phyloP scores from a whole-genome alignment of 2,888 invertebrate species.

The Schizotus pectinicornis region DNA sequence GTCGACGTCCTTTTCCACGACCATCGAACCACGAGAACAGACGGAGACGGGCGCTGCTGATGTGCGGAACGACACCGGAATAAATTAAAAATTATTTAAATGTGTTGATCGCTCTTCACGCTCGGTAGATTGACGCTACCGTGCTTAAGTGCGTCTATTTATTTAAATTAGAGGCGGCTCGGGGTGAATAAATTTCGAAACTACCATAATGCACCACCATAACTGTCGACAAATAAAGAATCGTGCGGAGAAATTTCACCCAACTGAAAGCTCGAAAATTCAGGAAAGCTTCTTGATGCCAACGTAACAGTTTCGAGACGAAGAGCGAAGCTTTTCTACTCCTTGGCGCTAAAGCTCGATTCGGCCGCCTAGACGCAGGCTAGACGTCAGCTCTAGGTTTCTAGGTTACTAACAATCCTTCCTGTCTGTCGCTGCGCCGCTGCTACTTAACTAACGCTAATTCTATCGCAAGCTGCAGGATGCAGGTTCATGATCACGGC shows the following conservation, averaged over 20 bases:
- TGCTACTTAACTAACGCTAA: too few relatives aligned
- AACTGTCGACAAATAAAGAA: too few relatives aligned
- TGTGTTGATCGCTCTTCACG: conserved; percentile 51
- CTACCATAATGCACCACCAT: background rate
- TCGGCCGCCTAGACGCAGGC: too few relatives aligned
- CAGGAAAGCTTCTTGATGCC: too few relatives aligned
- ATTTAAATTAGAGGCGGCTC: conserved; percentile 47
- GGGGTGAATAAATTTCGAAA: conserved; percentile 47
- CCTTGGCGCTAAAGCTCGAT: too few relatives aligned
- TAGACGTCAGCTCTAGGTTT: too few relatives aligned
- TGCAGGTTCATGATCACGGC: conserved; percentile 5
- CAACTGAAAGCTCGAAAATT: too few relatives aligned
- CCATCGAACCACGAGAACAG: background rate
- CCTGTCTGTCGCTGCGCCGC: too few relatives aligned
- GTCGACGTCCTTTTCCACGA: conserved; percentile 3
- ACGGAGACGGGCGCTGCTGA: background rate
- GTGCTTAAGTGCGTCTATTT: conserved; percentile 46
- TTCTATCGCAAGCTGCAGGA: conserved; percentile 5
- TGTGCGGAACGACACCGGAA: conserved; percentile 20
- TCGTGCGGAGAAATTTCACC: too few relatives aligned
- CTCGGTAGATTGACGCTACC: conserved; percentile 40
- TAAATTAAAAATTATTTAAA: conserved; percentile 52
- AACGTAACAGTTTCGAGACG: too few relatives aligned
- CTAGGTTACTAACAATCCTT: too few relatives aligned
- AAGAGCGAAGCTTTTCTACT: too few relatives aligned